Evolutionary conservation across 2,797 vertebrate genomes (phyloP).

Genomic region (Discoglossus pictus): DNA sequence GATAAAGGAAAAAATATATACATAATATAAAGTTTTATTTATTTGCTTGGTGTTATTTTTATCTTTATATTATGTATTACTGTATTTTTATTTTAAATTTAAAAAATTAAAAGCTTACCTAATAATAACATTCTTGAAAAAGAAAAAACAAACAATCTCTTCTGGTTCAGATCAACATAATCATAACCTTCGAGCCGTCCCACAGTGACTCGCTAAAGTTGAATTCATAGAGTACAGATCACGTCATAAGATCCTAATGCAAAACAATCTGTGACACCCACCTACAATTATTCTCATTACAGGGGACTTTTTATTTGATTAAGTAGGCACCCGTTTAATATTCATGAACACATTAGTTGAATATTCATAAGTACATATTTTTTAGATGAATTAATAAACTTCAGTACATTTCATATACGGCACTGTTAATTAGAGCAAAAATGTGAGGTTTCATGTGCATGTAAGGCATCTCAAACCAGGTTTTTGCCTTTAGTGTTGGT

Average conservation of each 20-base stretch:
- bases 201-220: slow-evolving; percentile 28
- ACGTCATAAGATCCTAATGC: slow-evolving; percentile 6
- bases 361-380: slow-evolving; percentile 30
- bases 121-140: too few species aligned
- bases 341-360: slow-evolving; percentile 26
- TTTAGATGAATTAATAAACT: slow-evolving; percentile 19
- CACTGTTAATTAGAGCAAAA: slow-evolving; percentile 20
- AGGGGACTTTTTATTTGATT: slow-evolving; percentile 31
- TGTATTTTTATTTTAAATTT: too few species aligned
- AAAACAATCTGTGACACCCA: not conserved
- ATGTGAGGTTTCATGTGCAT: slow-evolving; percentile 21
- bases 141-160: not conserved
- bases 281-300: slow-evolving; percentile 19
- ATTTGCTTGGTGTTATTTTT: too few species aligned
- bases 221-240: too few species aligned
- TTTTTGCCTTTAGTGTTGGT: too few species aligned
- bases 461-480: slow-evolving; percentile 1
- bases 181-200: slow-evolving; percentile 22
- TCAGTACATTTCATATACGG: not conserved
- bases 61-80: too few species aligned
- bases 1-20: too few species aligned
- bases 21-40: too few species aligned
- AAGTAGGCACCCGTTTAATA: slow-evolving; percentile 21
- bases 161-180: not conserved
- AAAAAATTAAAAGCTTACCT: too few species aligned